Conservation (phyloP, 2,797 vertebrate species). For the Halcyon smyrnensis region DNA sequence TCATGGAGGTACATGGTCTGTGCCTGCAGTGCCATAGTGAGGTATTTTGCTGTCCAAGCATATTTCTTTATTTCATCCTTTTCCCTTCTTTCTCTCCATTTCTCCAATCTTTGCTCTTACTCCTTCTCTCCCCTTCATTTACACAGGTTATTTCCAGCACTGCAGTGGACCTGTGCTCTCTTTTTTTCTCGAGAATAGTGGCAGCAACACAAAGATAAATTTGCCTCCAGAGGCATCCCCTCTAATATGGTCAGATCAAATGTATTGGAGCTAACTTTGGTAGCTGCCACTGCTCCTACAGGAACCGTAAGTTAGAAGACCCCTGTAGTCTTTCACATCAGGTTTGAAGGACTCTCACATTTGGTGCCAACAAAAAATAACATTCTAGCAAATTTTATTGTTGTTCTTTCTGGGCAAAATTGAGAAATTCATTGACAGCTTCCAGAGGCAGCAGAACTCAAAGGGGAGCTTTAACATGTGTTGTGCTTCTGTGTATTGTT, state of each 20-base stretch:
- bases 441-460: not conserved
- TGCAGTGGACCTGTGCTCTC: not conserved
- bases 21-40: not conserved
- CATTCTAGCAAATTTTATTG: not conserved
- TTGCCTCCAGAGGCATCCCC: not conserved
- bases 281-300: not conserved
- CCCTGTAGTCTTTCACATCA: not conserved
- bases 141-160: not conserved
- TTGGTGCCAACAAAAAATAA: not conserved
- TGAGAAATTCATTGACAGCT: not conserved
- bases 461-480: not conserved
- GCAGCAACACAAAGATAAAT: not conserved
- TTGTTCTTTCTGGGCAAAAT: not conserved
- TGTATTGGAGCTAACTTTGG: not conserved
- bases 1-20: accelerated
- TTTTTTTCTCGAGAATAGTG: not conserved
- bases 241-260: not conserved
- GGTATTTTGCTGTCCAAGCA: not conserved
- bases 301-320: not conserved
- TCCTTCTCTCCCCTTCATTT: not conserved
- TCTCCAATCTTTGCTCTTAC: not conserved
- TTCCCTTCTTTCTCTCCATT: not conserved
- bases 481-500: not conserved
- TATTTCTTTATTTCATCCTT: not conserved
- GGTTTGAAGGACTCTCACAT: not conserved